These are phyloP conservation scores for Conomelus anceps DNA, from an alignment of 2,888 invertebrate species.

Conservation along the genomic window DNA sequence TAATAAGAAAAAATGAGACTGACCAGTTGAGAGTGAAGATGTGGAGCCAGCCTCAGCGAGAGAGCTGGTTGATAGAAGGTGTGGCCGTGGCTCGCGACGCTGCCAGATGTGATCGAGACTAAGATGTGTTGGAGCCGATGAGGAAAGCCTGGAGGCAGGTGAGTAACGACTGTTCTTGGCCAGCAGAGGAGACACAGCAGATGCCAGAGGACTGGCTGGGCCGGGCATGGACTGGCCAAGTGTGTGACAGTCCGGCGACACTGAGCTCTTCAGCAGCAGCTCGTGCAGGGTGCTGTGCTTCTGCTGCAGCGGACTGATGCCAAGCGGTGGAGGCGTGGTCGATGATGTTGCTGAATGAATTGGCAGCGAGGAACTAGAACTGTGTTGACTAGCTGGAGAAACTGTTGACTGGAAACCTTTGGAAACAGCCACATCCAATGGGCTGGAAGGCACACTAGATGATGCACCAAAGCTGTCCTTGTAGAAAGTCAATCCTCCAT, in stretches of 20 bases:
- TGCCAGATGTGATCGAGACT: conserved; percentile 80
- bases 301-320: conserved; percentile 37
- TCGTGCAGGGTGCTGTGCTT: conserved; percentile 53
- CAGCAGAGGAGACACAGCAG: conserved; percentile 10
- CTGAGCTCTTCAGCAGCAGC: conserved; percentile 51
- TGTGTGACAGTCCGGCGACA: conserved; percentile 23
- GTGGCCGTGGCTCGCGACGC: conserved; percentile 77
- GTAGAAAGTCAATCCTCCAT: conserved; percentile 37
- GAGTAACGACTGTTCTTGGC: conserved; percentile 23
- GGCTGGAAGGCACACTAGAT: conserved; percentile 47
- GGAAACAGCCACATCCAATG: conserved; percentile 41
- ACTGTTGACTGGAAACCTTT: conserved; percentile 45
- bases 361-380: conserved; percentile 51
- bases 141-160: conserved; percentile 62
- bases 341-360: conserved; percentile 38
- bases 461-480: conserved; percentile 39
- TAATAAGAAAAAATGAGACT: conserved; percentile 7
- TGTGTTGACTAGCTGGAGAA: conserved; percentile 61
- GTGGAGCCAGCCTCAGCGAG: conserved; percentile 75
- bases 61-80: conserved; percentile 77
- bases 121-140: conserved; percentile 80
- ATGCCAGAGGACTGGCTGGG: conserved; percentile 18
- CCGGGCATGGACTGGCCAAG: conserved; percentile 59
- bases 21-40: conserved; percentile 68
- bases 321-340: conserved; percentile 43